Conservation (phyloP, 2,888 invertebrate species). For the Euclidia mi region DNA sequence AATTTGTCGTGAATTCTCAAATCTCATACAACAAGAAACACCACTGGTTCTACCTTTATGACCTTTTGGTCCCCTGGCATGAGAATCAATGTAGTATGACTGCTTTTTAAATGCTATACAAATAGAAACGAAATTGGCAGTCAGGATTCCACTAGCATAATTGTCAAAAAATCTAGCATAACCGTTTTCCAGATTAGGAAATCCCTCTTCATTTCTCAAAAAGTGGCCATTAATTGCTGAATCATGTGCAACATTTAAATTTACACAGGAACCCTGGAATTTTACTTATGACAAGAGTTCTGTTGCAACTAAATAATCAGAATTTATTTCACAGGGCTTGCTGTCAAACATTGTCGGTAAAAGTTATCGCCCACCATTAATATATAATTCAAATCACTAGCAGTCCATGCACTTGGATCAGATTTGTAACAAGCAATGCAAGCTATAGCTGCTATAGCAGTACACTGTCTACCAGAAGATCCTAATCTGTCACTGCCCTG, state of each 20-base stretch:
- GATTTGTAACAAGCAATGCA: neutral
- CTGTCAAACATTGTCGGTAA: neutral
- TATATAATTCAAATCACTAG: conserved; percentile 3
- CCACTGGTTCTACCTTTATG: no score
- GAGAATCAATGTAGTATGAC: no score
- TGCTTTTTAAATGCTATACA: neutral
- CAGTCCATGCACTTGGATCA: no score
- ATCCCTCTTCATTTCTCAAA: neutral
- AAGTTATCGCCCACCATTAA: neutral
- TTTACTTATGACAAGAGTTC: neutral
- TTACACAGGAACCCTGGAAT: no score
- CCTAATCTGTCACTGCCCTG: no score
- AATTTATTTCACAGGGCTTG: neutral
- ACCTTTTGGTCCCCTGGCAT: no score
- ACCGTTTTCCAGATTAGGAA: neutral
- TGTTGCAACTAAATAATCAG: neutral
- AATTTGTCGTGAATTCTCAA: no score
- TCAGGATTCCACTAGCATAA: neutral
- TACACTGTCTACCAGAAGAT: no score
- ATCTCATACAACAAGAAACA: no score
- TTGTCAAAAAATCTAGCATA: neutral
- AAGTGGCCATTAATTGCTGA: neutral
- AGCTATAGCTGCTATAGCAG: no score
- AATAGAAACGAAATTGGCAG: neutral
- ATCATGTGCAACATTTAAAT: no score